Evolutionary conservation across 23 tunicate genomes (phyloP).

Genomic region (Phallusia fumigata): DNA sequence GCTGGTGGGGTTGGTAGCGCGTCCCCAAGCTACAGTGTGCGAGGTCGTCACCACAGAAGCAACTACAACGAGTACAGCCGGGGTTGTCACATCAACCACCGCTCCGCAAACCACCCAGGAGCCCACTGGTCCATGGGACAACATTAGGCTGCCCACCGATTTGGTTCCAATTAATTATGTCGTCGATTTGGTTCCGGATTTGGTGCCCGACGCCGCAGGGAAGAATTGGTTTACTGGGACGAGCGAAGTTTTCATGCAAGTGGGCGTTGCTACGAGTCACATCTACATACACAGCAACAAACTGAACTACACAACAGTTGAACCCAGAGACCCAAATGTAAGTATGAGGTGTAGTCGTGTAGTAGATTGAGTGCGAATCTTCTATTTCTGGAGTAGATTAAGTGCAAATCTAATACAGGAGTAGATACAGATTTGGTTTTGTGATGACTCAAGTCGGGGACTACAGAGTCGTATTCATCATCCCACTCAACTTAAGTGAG

Average conservation of each 20-base stretch:
- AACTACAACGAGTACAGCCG: neutral
- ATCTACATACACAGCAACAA: conserved; percentile 63
- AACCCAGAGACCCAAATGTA: conserved; percentile 16
- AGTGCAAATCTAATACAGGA: too few species aligned
- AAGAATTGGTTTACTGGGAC: conserved; percentile 54
- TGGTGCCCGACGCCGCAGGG: conserved; percentile 24
- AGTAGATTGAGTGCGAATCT: too few species aligned
- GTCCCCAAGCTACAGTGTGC: neutral
- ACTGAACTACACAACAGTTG: conserved; percentile 31
- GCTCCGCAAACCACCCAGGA: conserved; percentile 1
- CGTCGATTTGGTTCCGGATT: conserved; percentile 53
- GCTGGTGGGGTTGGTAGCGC: conserved; percentile 32
- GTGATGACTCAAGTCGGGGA: too few species aligned
- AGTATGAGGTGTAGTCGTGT: too few species aligned
- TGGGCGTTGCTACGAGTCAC: conserved; percentile 18
- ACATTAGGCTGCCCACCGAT: conserved; percentile 43
- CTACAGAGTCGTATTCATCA: too few species aligned
- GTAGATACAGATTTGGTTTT: too few species aligned
- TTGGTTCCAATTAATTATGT: conserved; percentile 49
- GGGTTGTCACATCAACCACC: neutral
- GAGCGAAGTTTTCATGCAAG: conserved; percentile 30
- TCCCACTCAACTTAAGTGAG: too few species aligned
- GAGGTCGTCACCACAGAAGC: neutral
- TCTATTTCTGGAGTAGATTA: neutral
- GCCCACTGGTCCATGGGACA: conserved; percentile 35